Conservation (phyloP, 2,888 invertebrate genomes). For the Drosophila borealis region DNA sequence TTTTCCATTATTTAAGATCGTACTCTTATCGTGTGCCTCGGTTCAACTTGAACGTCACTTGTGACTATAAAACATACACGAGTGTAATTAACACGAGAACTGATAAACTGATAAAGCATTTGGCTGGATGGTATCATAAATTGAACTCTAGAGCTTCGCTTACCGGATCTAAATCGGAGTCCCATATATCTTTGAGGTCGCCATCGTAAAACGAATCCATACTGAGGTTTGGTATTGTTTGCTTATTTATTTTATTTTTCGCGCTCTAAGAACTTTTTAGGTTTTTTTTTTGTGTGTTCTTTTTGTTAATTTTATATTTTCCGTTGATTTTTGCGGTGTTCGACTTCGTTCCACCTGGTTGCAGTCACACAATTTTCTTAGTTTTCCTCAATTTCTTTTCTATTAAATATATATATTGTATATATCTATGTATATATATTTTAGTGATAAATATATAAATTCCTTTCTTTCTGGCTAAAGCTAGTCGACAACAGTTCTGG, state of each 20-base stretch:
- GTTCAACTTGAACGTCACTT: conserved; percentile 22
- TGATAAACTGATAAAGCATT: conserved; percentile 45
- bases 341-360: conserved; percentile 69
- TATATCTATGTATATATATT: conserved; percentile 18
- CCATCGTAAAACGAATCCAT: conserved; percentile 92
- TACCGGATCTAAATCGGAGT: conserved; percentile 93
- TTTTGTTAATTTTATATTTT: conserved; percentile 5
- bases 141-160: conserved; percentile 84
- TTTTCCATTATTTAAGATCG: conserved; percentile 16
- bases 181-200: conserved; percentile 92
- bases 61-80: conserved; percentile 16
- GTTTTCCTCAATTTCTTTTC: conserved; percentile 48
- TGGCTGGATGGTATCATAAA: conserved; percentile 19
- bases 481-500: conserved; percentile 58
- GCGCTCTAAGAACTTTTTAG: conserved; percentile 64
- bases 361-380: conserved; percentile 65
- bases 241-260: conserved; percentile 18
- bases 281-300: conserved; percentile 11
- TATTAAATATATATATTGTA: conserved; percentile 6
- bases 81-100: conserved; percentile 12
- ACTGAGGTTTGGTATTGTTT: conserved; percentile 67
- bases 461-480: conserved; percentile 29
- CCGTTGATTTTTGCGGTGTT: conserved; percentile 38
- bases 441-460: conserved; percentile 28
- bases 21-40: conserved; percentile 27